Evolutionary conservation across 2,113 vertebrate genomes (phyloP), one percentile per base, ranked within the genome.

Genomic region (Macaca mulatta): DNA sequence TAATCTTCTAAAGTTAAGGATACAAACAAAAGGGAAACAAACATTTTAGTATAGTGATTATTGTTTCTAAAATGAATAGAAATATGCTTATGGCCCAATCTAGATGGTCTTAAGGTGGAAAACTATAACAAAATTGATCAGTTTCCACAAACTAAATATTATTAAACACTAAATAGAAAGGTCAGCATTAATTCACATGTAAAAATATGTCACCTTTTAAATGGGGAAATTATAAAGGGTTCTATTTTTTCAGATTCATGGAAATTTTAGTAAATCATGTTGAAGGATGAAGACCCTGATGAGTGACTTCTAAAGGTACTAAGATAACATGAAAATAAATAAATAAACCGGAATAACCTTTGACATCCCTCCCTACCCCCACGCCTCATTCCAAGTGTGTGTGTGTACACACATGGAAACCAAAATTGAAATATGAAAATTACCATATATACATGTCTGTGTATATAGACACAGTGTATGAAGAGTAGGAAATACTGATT

Each of bases 1-100:
- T 90, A 90, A 89, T 95, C 94, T 96, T 77, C 52, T 64, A 50
- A 97, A 97, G 85, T 86, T 97, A 97, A 97, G 93, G 74, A 88
- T 69, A 20, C 52, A 48, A 40, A 59, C 17, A 69, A 91, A 16
- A 61, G 52, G 67, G 64, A 86, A 97, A 43, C 23, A 93, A 89
- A 27, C 12, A 86, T 30, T 70, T 91, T 72, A 75, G 20, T 77
- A 48, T n/a, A 81, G 88, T 92, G 93, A 81, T 84, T 85, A 78
- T 72, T 43, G 32, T 84, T 90, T 92, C 61, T 40, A 45, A 30
- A 0, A 70, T 48, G 38, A 96, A 97, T 32, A 97, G 83, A 96
- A 79, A 86, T 0, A 0, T 67, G 40, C 92, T 96, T 89, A 74
- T 27, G 88, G 20, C 45, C 85, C 6, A 89, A 75, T 11, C 9